Base-by-base conservation (phyloP, 53 echinoderm and acorn worm species). In the Echinometra lucunter region DNA sequence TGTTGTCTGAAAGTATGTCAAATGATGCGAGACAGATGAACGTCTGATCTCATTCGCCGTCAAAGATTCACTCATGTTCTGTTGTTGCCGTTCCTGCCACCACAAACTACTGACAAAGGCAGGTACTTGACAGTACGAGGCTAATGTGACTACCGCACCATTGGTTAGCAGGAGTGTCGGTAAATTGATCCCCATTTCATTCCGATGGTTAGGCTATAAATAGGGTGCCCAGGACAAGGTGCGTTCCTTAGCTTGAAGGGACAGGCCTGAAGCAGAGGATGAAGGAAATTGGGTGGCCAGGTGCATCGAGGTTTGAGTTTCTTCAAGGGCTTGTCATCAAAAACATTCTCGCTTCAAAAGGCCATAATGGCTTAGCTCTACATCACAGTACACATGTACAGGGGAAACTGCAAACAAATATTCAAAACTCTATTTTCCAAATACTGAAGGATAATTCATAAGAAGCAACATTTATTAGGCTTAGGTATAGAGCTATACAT, bases 111-210 rank as follows among this genome's bases (percentile, higher is more conserved):
- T 89, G 37, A 60, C 60, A 89, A 58, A 57, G 21, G 44, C 69
- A 91, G 44, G 60, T 63, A 91, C 91, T 91, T 91, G 91, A 91
- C 63, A 67, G 90, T 63, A 58, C 49, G 89, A 89, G 89, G 89
- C 60, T 89, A 89, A 89, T 57, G 60, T 19, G 37, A 89, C 89
- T 60, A 89, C 60, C 85, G 49, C 37, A 89, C 37, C 40, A 49
- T 58, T 60, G 89, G 89, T 89, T 89, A 89, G 60, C 57, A 17
- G 89, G 47, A 89, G 89, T 60, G 89, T 58, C 89, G 21, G 89
- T 89, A 58, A 89, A 89, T 89, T 89, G 89, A 89, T 89, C 89
- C 60, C 58, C 60, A 37, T 89, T 89, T 89, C 89, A 57, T 30
- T 58, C 15, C 88, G 32, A 58, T 89, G 89, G 89, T 47, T 35